Conservation (phyloP, 2,888 invertebrate species). For the Dasypogon diadema region DNA sequence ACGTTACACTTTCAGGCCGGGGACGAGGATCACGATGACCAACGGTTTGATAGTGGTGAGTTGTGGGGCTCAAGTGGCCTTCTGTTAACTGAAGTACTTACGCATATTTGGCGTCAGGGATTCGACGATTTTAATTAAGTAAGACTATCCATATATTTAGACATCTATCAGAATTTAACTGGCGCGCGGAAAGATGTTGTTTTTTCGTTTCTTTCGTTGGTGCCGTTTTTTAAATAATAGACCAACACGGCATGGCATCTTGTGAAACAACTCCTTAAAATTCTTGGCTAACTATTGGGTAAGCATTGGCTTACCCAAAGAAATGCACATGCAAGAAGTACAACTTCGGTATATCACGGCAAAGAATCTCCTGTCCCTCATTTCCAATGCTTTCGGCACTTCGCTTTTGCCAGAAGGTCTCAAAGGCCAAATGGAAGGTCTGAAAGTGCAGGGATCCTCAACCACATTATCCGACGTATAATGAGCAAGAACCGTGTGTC, state of each 20-base stretch:
- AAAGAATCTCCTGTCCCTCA: neutral
- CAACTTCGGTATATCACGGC: too few species aligned
- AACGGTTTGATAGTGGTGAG: too few species aligned
- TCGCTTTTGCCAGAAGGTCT: neutral
- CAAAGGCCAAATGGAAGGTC: neutral
- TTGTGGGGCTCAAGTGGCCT: neutral
- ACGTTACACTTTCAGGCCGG: too few species aligned
- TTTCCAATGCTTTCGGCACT: neutral
- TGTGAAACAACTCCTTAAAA: too few species aligned
- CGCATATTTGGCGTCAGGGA: neutral
- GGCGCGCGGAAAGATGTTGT: neutral
- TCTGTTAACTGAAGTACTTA: neutral
- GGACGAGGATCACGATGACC: too few species aligned
- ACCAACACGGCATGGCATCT: too few species aligned
- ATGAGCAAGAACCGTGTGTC: conserved; percentile 13
- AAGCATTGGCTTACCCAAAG: too few species aligned
- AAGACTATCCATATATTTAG: neutral
- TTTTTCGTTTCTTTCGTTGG: too few species aligned
- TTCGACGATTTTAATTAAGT: neutral
- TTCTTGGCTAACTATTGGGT: too few species aligned
- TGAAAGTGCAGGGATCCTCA: neutral
- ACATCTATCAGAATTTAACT: conserved; percentile 3
- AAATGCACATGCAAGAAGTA: too few species aligned
- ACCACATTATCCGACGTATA: neutral
- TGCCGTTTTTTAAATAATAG: too few species aligned